Conservation (phyloP, 2,113 vertebrate genomes). For the Lycocorax pyrrhopterus region DNA sequence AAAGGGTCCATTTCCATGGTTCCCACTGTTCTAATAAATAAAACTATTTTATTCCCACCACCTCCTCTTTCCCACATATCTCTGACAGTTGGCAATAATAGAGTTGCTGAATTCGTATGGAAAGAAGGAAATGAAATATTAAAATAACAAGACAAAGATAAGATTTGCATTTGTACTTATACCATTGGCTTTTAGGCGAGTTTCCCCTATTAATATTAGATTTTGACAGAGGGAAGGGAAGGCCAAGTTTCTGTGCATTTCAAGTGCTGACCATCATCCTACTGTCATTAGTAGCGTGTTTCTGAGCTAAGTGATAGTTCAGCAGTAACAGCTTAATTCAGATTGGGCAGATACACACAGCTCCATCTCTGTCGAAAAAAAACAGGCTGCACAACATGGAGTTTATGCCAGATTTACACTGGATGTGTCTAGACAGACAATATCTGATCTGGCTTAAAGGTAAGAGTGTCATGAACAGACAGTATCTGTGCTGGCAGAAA, state of each 20-base stretch:
- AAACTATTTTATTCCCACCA: constrained; percentile 19
- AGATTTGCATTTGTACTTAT: constrained; percentile 60
- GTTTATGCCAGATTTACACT: constrained; percentile 45
- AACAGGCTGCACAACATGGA: not conserved
- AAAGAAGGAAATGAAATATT: constrained; percentile 66
- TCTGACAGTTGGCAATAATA: constrained; percentile 58
- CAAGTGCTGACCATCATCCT: constrained; percentile 22
- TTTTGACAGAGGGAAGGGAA: constrained; percentile 27
- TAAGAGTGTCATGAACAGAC: constrained; percentile 51
- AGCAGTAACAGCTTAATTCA: constrained; percentile 42
- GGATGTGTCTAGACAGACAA: constrained; percentile 56
- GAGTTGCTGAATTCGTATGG: constrained; percentile 50
- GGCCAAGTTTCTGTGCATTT: constrained; percentile 29
- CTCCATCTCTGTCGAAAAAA: not conserved
- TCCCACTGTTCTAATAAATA: constrained; percentile 24
- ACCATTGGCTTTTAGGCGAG: constrained; percentile 40
- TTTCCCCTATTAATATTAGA: constrained; percentile 56
- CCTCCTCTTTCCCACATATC: constrained; percentile 45
- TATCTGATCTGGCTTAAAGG: constrained; percentile 63
- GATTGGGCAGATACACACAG: constrained; percentile 10
- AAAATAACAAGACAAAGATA: constrained; percentile 63
- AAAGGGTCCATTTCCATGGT: not conserved
- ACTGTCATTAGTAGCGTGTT: not conserved
- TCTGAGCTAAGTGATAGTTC: constrained; percentile 20
- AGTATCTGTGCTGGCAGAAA: constrained; percentile 34